phyloP scores from a whole-genome alignment of 2,113 vertebrate genomes.

The Dromaius novaehollandiae region DNA sequence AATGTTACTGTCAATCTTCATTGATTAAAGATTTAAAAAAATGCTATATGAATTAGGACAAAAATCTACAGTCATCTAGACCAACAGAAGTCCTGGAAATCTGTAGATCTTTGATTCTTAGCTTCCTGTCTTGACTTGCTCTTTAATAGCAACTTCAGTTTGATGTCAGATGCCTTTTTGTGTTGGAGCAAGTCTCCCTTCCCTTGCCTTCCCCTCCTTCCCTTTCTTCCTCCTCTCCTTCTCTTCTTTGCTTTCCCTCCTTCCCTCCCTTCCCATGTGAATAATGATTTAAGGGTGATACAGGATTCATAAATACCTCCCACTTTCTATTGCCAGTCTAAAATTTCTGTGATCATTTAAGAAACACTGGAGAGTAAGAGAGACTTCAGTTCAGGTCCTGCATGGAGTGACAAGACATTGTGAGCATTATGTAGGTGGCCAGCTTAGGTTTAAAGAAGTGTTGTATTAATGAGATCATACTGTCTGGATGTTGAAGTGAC shows the following conservation, averaged over 20 bases:
- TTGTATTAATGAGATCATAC: background rate
- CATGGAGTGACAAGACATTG: background rate
- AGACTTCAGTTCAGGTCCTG: background rate
- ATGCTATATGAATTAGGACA: background rate
- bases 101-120: background rate
- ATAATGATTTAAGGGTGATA: background rate
- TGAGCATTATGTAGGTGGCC: background rate
- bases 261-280: background rate
- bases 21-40: background rate
- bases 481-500: background rate
- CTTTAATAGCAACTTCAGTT: background rate
- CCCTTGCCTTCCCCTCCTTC: background rate
- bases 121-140: background rate
- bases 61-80: background rate
- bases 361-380: background rate
- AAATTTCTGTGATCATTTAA: background rate
- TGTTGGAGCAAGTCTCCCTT: background rate
- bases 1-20: background rate
- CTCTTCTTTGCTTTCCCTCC: background rate
- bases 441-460: background rate
- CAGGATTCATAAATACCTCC: background rate
- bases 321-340: background rate
- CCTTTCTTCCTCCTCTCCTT: background rate
- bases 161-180: background rate
- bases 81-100: background rate